phyloP scores from a whole-genome alignment of 2,113 vertebrate species.

The Oreochromis aureus region DNA sequence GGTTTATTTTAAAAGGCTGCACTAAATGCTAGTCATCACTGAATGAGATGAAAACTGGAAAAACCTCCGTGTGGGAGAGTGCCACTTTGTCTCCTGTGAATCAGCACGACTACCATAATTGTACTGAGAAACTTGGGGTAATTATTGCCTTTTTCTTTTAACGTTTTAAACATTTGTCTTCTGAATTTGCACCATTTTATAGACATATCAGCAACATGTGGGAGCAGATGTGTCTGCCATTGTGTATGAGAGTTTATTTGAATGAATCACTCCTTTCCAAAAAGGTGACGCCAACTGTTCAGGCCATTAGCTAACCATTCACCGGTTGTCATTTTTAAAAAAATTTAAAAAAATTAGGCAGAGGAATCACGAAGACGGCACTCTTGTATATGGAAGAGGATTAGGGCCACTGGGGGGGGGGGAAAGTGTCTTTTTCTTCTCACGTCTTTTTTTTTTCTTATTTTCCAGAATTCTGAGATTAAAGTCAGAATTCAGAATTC shows the following conservation, averaged over 20 bases:
- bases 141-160: neutral
- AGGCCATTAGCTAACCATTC: slow-evolving; percentile 1
- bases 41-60: slow-evolving; percentile 16
- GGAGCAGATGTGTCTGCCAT: neutral
- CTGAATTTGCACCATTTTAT: slow-evolving; percentile 37
- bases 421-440: neutral
- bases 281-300: neutral
- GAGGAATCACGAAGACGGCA: neutral
- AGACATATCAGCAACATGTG: slow-evolving; percentile 53
- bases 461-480: neutral
- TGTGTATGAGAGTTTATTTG: neutral
- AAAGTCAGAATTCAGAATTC: neutral
- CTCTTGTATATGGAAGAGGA: neutral
- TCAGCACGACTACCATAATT: neutral
- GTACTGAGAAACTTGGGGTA: slow-evolving; percentile 18
- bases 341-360: neutral
- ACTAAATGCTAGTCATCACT: neutral
- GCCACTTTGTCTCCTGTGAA: neutral
- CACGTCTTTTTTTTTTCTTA: neutral
- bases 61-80: neutral
- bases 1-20: slow-evolving; percentile 18
- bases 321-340: neutral
- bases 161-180: neutral
- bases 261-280: neutral
- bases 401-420: fast-evolving